Percentiles rank a stretch among this genome's conserved stretches.
Conservation (phyloP, 2,113 vertebrate species). For the Pogona vitticeps region DNA sequence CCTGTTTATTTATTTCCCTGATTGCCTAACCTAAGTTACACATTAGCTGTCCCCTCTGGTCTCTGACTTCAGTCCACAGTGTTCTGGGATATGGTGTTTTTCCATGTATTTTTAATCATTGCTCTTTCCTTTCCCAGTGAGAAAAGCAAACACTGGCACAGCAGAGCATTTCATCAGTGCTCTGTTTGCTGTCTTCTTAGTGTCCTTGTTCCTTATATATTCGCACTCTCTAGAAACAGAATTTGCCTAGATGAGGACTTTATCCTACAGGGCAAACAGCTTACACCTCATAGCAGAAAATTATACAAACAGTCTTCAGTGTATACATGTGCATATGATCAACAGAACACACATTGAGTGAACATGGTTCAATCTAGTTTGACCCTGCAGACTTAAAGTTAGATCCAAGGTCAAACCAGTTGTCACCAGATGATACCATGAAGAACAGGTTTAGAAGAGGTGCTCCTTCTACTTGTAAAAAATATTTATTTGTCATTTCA, state of each 20-base stretch:
- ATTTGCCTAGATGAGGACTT: neutral
- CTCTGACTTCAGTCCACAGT: constrained; percentile 45
- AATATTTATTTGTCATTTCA: no score
- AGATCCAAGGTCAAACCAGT: no score
- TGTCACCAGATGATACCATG: no score
- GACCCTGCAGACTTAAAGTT: no score
- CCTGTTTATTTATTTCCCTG: constrained; percentile 42
- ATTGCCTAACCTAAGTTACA: constrained; percentile 57
- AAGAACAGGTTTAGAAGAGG: no score
- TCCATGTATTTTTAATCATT: constrained; percentile 63
- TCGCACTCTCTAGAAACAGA: neutral
- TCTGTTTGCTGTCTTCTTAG: neutral
- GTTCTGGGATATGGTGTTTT: constrained; percentile 69
- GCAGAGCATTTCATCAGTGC: constrained; percentile 45
- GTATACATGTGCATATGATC: neutral
- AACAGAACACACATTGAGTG: neutral
- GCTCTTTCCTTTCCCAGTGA: constrained; percentile 10
- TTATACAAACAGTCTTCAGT: neutral
- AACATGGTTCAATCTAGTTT: no score
- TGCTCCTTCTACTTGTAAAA: no score
- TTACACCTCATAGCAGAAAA: fast-evolving
- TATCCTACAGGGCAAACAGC: neutral
- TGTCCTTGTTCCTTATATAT: neutral
- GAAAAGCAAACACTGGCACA: constrained; percentile 43
- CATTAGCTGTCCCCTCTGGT: constrained; percentile 21